Base-by-base conservation (phyloP, 2,113 vertebrate genomes). In the Oxyura jamaicensis region DNA sequence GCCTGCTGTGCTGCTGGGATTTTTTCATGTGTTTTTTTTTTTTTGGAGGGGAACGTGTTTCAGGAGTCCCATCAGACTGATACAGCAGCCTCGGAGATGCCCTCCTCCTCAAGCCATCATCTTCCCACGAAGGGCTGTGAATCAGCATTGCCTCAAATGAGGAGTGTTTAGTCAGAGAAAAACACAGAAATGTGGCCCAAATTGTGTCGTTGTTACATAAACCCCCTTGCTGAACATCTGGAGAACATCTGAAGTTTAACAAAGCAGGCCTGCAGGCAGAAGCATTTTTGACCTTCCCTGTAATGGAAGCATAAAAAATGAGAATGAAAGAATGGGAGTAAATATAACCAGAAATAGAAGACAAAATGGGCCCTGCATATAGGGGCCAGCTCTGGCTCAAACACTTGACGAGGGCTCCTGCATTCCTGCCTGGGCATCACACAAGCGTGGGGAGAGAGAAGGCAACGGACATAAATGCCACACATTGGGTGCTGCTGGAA, bases 221-320 rank as follows among this genome's bases (percentile, higher is more conserved):
- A 68, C 10, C 11, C 52, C n/a, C n/a, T 65, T 0, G 0, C 44
- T 76, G 44, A 91, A 97, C 96, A 96, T 97, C 95, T 97, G 96
- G 93, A 93, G 86, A 92, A 88, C 95, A 96, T 96, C 86, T 95
- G 96, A 95, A 86, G 21, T 90, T 92, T 84, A 94, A 84, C 77
- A 93, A 92, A 76, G 74, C 88, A 94, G 69, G 60, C 86, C 92
- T 0, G 12, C 53, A 82, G 93, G 94, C 96, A 96, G 78, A 96
- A 44, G 72, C 60, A 88, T 92, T 91, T 96, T 92, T 96, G 62
- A 94, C 93, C 35, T 96, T 94, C 73, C 39, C 25, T 68, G 69
- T 78, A 92, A 93, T 86, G 80, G 69, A 94, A 86, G 92, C 52
- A 87, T 33, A 91, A 75, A 91, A 94, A 88, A 22, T 1, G 3